Evolutionary conservation across 1,140 invertebrate genomes (phyloP).

Genomic region (Trachelipus rathkii): DNA sequence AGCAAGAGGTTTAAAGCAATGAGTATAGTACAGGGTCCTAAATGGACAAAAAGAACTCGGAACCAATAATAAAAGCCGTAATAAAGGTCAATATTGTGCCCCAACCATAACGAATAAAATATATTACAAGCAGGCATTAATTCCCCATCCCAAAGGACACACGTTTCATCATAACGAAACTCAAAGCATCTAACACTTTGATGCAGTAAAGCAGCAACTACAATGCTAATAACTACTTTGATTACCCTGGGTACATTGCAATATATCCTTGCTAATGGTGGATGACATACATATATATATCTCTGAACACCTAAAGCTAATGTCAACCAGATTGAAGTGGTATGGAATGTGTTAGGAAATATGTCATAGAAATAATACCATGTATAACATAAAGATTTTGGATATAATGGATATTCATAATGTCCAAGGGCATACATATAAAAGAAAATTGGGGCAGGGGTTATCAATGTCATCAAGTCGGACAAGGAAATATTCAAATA

Average conservation of each 20-base stretch:
- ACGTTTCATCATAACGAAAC: slow-evolving; percentile 46
- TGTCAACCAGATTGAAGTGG: slow-evolving; percentile 86
- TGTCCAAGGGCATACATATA: slow-evolving; percentile 87
- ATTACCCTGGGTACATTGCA: slow-evolving; percentile 79
- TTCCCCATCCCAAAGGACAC: slow-evolving; percentile 19
- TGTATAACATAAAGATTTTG: slow-evolving; percentile 68
- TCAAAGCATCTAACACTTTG: slow-evolving; percentile 73
- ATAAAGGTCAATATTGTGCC: slow-evolving; percentile 62
- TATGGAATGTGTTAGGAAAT: slow-evolving; percentile 82
- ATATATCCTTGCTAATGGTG: slow-evolving; percentile 73
- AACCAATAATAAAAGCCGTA: slow-evolving; percentile 78
- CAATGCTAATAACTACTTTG: slow-evolving; percentile 70
- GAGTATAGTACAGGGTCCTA: slow-evolving; percentile 80
- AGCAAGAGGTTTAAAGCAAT: slow-evolving; percentile 83
- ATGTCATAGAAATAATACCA: slow-evolving; percentile 72
- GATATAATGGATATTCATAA: slow-evolving; percentile 66
- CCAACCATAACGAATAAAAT: slow-evolving; percentile 63
- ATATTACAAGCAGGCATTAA: slow-evolving; percentile 26
- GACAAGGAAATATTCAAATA: slow-evolving; percentile 91
- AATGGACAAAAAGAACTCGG: slow-evolving; percentile 82
- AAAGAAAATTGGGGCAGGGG: slow-evolving; percentile 75
- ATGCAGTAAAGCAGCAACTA: slow-evolving; percentile 67
- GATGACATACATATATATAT: slow-evolving; percentile 88
- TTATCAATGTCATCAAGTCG: slow-evolving; percentile 85
- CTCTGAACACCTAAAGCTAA: slow-evolving; percentile 78